phyloP scores from a whole-genome alignment of 2,113 vertebrate species.

The Mastomys natalensis region DNA sequence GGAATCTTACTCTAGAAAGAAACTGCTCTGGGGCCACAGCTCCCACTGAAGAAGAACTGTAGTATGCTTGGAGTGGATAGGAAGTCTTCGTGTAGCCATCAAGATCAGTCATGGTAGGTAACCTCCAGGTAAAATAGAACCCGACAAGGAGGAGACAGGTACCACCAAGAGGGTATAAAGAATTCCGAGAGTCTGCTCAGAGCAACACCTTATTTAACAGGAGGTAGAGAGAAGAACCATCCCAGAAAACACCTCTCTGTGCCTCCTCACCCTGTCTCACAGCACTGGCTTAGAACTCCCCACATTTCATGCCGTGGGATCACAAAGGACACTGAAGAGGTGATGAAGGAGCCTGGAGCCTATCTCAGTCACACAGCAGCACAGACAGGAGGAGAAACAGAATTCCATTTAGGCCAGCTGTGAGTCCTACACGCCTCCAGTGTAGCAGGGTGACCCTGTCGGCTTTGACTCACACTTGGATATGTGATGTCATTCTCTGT shows the following conservation, averaged over 20 bases:
- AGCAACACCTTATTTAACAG: not conserved
- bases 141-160: not conserved
- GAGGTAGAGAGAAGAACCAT: not conserved
- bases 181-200: not conserved
- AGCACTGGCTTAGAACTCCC: not conserved
- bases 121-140: not conserved
- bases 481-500: not conserved
- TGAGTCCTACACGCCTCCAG: not conserved
- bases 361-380: not conserved
- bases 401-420: not conserved
- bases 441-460: not conserved
- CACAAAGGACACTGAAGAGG: not conserved
- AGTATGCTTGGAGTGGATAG: not conserved
- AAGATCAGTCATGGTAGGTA: not conserved
- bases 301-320: not conserved
- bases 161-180: accelerated
- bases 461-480: not conserved
- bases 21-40: constrained; percentile 10
- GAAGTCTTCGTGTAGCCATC: not conserved
- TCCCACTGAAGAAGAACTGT: not conserved
- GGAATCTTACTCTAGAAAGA: not conserved
- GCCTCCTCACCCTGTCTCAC: not conserved
- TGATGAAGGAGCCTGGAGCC: not conserved
- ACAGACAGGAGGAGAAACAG: accelerated
- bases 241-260: not conserved